Evolutionary conservation across 2,888 invertebrate species (phyloP).

Genomic region (Prenolepis imparis): DNA sequence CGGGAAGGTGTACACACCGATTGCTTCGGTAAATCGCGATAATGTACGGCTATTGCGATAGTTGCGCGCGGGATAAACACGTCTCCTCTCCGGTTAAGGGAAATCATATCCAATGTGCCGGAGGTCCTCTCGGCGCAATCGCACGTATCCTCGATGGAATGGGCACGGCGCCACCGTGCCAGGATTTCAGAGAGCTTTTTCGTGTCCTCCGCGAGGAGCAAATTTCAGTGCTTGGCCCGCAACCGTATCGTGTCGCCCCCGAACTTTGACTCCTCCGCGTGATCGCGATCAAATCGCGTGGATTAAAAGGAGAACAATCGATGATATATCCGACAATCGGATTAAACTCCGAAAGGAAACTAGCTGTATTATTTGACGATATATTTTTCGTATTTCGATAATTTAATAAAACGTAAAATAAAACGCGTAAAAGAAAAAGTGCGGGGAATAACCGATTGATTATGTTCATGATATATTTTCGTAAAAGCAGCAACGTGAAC

Average conservation of each 20-base stretch:
- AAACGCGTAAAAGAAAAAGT: neutral
- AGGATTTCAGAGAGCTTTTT: constrained; percentile 59
- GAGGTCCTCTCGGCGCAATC: constrained; percentile 66
- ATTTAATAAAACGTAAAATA: neutral
- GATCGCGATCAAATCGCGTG: constrained; percentile 5
- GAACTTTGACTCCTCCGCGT: constrained; percentile 16
- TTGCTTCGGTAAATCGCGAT: constrained; percentile 49
- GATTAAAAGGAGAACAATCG: neutral
- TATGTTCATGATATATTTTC: neutral
- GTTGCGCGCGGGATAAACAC: constrained; percentile 41
- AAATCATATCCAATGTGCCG: constrained; percentile 44
- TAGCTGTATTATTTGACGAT: neutral
- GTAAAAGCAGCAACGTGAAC: neutral
- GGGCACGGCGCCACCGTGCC: constrained; percentile 69
- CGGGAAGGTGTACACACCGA: constrained; percentile 13
- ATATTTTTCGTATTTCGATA: neutral
- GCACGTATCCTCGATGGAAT: constrained; percentile 58
- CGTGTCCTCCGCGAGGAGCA: constrained; percentile 55
- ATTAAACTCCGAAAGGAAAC: neutral
- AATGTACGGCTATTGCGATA: constrained; percentile 36
- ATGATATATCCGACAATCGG: neutral
- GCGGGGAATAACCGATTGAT: neutral
- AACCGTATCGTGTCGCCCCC: constrained; percentile 64
- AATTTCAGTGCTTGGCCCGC: constrained; percentile 63
- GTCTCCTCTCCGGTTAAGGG: constrained; percentile 41